Evolutionary conservation across 2,888 invertebrate species (phyloP).

Genomic region (Tolmerus cingulatus): DNA sequence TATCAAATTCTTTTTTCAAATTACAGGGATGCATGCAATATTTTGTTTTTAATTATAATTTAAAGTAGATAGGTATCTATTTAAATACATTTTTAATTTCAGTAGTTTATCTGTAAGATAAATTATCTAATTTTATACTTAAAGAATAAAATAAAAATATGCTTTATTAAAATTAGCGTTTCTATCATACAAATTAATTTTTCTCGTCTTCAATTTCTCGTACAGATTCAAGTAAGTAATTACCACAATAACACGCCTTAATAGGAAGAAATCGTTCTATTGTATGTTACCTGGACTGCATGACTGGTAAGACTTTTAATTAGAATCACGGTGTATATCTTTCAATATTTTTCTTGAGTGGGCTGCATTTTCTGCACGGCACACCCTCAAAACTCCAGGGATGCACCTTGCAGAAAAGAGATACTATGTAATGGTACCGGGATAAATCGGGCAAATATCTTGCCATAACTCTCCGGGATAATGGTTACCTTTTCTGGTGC

Average conservation of each 20-base stretch:
- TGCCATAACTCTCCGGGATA: neutral
- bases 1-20: no score
- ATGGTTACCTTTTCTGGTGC: neutral
- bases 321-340: neutral
- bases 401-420: neutral
- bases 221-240: neutral
- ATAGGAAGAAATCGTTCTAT: neutral
- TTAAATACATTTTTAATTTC: no score
- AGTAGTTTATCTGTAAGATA: no score
- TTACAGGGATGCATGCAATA: no score
- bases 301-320: neutral
- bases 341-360: neutral
- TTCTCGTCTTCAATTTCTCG: neutral
- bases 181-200: no score
- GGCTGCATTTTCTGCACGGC: neutral
- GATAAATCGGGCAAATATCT: neutral
- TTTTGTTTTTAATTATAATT: no score
- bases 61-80: no score
- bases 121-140: no score
- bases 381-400: neutral
- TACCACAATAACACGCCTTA: neutral
- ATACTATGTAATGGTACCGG: neutral
- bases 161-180: no score
- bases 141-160: no score
- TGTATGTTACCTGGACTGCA: neutral